These are phyloP conservation scores for Otolemur crassicaudatus DNA, from an alignment of 2,797 vertebrate species.

Conservation along the genomic window DNA sequence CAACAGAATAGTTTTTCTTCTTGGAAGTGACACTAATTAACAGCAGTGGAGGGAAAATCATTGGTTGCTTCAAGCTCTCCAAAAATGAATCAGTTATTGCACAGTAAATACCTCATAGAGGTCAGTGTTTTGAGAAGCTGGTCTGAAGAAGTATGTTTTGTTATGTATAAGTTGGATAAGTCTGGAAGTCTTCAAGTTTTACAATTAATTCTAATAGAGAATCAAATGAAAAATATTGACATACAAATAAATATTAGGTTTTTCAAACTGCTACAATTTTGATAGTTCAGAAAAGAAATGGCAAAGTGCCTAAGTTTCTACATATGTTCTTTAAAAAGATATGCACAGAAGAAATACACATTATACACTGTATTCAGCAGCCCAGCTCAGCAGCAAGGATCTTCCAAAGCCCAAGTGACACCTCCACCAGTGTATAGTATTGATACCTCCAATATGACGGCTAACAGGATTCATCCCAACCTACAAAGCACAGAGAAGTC, in stretches of 20 bases:
- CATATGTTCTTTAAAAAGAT: constrained; percentile 62
- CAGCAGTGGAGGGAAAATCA: constrained; percentile 88
- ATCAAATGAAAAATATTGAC: constrained; percentile 85
- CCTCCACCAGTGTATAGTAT: constrained; percentile 77
- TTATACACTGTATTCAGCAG: constrained; percentile 80
- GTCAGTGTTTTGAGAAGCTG: constrained; percentile 88
- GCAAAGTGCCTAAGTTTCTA: constrained; percentile 85
- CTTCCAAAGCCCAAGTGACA: constrained; percentile 82
- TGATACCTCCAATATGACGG: constrained; percentile 76
- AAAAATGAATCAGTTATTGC: constrained; percentile 92
- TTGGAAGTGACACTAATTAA: constrained; percentile 88
- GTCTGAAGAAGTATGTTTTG: constrained; percentile 81
- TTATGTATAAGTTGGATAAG: constrained; percentile 84
- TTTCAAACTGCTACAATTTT: constrained; percentile 81
- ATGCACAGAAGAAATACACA: constrained; percentile 75
- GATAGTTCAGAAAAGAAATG: constrained; percentile 82
- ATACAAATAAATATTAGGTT: constrained; percentile 90
- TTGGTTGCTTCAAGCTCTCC: constrained; percentile 91
- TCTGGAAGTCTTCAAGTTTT: constrained; percentile 89
- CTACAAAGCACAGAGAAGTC: constrained; percentile 67
- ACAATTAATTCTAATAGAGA: constrained; percentile 84
- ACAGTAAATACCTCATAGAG: constrained; percentile 94
- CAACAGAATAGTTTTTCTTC: constrained; percentile 83
- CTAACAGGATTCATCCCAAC: constrained; percentile 68
- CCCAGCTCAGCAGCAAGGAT: constrained; percentile 87